Evolutionary conservation across 1,140 invertebrate species (phyloP), one percentile per base, ranked within the genome.

Genomic region (Armadillidium nasatum): DNA sequence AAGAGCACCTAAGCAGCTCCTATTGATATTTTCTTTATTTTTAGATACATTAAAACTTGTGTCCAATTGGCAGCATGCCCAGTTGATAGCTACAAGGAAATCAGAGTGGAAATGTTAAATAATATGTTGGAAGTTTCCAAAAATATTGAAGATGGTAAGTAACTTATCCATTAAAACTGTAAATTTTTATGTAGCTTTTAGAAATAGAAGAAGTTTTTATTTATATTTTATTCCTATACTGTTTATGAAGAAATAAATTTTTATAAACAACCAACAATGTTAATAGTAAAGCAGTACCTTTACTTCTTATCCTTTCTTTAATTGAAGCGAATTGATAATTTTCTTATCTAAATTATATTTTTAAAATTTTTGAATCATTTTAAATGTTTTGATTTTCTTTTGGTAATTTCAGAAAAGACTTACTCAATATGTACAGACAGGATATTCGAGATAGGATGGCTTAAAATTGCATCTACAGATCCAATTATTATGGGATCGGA

Each of bases 1-100:
- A 33, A 33, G 33, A 3, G 33, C 6, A 33, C 33, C 6, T 33
- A 1, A 33, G 6, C 1, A 33, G 33, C 33, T 33, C 6, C 33
- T 33, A 3, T 33, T 33, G 33, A 33, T 33, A 33, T 43, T 72
- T 74, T 73, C 46, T 76, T n/a, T 72, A 75, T 44, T 43, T 70
- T 50, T 43, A 82, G 82, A 69, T 86, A 84, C 77, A 78, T 85
- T 9, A 83, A 84, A 78, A 85, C 84, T 7, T 92, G 91, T 84
- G 90, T 91, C 74, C 89, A 90, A 68, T 90, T 96, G 78, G 90
- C 93, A 7, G 83, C 84, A 67, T 90, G 92, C 82, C 89, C 88
- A 60, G 84, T 87, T 10, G 50, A 60, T 15, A 88, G 95, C 73
- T 90, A 84, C 66, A 54, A 81, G n/a, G 78, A 82, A 46, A 82